phyloP scores from a whole-genome alignment of 2,797 vertebrate species.

The Philypnodon macrostomus region DNA sequence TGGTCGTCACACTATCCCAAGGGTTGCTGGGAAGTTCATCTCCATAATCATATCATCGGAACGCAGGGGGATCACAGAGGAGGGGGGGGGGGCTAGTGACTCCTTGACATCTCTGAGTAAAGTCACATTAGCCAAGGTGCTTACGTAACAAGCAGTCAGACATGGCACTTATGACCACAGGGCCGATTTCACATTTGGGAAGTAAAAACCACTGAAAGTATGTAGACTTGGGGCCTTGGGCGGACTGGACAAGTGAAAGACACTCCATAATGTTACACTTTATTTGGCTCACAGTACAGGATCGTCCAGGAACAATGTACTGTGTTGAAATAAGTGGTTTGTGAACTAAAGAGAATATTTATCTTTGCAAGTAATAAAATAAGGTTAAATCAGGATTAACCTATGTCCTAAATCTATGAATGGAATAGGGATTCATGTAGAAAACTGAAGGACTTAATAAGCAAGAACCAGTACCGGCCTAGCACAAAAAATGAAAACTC shows the following conservation, averaged over 20 bases:
- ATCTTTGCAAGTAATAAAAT: too few relatives aligned
- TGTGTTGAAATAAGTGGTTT: background rate
- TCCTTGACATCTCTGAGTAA: conserved; percentile 54
- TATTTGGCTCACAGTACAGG: conserved; percentile 15
- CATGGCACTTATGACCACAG: conserved; percentile 35
- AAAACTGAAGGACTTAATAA: too few relatives aligned
- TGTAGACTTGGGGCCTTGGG: conserved; percentile 7
- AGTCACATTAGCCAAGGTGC: conserved; percentile 49
- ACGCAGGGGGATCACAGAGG: conserved; percentile 11
- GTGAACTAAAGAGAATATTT: too few relatives aligned
- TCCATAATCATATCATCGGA: conserved; percentile 49
- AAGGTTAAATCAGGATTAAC: too few relatives aligned
- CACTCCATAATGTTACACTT: conserved; percentile 12
- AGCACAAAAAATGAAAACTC: too few relatives aligned
- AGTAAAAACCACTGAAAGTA: conserved; percentile 12
- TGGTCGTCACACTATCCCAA: background rate
- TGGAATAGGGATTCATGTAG: too few relatives aligned
- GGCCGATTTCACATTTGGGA: conserved; percentile 57
- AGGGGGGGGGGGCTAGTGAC: conserved; percentile 24
- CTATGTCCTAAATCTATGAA: too few relatives aligned
- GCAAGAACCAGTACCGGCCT: too few relatives aligned
- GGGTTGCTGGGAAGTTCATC: conserved; percentile 46
- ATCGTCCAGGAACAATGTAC: conserved; percentile 11
- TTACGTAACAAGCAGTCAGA: conserved; percentile 47
- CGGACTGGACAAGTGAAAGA: conserved; percentile 29